A percentile compares a stretch with the other conserved stretches of the same genome.
phyloP scores from a whole-genome alignment of 2,888 invertebrate genomes.

The Mechanitis messenoides region DNA sequence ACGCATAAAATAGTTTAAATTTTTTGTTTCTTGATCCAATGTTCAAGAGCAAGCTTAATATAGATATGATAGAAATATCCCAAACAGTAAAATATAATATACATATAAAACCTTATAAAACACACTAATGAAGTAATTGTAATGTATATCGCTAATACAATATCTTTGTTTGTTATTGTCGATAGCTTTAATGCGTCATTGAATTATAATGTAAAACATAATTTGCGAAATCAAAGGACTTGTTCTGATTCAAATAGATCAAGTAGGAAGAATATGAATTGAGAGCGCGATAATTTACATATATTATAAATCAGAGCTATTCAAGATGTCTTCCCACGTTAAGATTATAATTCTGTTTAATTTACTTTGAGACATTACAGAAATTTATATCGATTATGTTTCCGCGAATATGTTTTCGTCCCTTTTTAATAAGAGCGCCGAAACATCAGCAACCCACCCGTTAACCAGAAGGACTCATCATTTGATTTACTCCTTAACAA shows the following conservation, averaged over 20 bases:
- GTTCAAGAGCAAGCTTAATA: too few relatives aligned
- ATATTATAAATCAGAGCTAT: conserved; percentile 50
- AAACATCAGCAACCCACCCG: too few relatives aligned
- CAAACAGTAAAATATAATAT: too few relatives aligned
- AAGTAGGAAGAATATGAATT: conserved; percentile 26
- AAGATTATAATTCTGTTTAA: conserved; percentile 36
- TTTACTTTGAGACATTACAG: conserved; percentile 19
- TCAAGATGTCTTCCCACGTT: conserved; percentile 36
- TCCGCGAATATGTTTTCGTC: too few relatives aligned
- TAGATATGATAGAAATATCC: not conserved
- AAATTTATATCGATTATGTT: too few relatives aligned
- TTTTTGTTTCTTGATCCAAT: too few relatives aligned
- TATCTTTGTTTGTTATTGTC: conserved; percentile 7
- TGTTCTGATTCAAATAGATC: conserved; percentile 26
- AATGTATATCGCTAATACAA: not conserved
- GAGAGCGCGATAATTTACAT: conserved; percentile 45
- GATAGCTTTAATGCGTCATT: conserved; percentile 8
- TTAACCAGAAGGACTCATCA: too few relatives aligned
- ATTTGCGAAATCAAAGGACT: conserved; percentile 30
- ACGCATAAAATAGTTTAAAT: too few relatives aligned
- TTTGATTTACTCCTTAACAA: not conserved
- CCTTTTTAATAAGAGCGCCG: too few relatives aligned
- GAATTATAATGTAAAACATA: conserved; percentile 23
- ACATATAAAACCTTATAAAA: not conserved
- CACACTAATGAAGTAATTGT: conserved; percentile 1